Evolutionary conservation across 2,888 invertebrate species (phyloP).

Genomic region (Neoascia interrupta): DNA sequence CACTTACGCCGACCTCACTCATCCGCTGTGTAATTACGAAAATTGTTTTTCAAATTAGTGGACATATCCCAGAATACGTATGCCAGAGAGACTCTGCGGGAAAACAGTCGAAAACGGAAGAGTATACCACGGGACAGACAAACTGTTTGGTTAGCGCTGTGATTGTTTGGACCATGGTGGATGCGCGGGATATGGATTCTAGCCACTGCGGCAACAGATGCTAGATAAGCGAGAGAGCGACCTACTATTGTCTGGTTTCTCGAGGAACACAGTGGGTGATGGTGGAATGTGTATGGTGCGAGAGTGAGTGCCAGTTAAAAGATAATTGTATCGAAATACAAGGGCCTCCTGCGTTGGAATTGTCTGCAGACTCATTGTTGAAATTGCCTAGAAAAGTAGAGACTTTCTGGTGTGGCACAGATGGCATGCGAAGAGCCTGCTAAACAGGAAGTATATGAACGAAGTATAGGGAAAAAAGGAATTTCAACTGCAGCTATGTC

Average conservation of each 20-base stretch:
- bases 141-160: conserved; percentile 62
- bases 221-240: conserved; percentile 65
- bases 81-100: conserved; percentile 31
- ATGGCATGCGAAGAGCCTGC: no score
- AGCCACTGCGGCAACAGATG: conserved; percentile 56
- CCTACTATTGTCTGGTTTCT: conserved; percentile 41
- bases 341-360: conserved; percentile 39
- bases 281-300: conserved; percentile 47
- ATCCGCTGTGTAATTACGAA: conserved; percentile 76
- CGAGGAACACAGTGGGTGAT: conserved; percentile 47
- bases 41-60: conserved; percentile 79
- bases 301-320: conserved; percentile 42
- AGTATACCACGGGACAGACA: conserved; percentile 40
- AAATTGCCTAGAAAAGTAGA: not conserved
- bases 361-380: no score
- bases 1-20: conserved; percentile 59
- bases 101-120: conserved; percentile 19
- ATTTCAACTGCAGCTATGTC: no score
- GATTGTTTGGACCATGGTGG: conserved; percentile 36
- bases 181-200: no score
- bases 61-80: conserved; percentile 70
- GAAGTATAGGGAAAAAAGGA: no score
- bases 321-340: conserved; percentile 41
- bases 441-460: no score
- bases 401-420: not conserved